Percentiles rank a stretch among this genome's conserved stretches.
Evolutionary conservation across 2,888 invertebrate species (phyloP).

Genomic region (Coelinius sp.): DNA sequence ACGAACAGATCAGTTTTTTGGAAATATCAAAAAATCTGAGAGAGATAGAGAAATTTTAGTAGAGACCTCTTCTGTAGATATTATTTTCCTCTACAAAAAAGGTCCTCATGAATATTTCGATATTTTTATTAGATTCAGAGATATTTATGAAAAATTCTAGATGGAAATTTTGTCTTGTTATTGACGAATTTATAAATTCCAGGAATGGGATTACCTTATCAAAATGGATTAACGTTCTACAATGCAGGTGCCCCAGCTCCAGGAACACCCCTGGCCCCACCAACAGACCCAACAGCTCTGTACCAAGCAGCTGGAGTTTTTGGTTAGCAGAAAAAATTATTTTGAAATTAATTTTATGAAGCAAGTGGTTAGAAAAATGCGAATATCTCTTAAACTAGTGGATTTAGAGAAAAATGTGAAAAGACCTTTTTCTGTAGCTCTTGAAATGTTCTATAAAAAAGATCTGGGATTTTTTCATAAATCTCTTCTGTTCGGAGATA

Average conservation of each 20-base stretch:
- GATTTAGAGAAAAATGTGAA: not conserved
- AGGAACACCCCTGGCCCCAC: constrained; percentile 64
- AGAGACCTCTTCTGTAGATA: no score
- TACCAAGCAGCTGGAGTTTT: constrained; percentile 68
- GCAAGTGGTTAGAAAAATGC: not conserved
- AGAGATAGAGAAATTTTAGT: no score
- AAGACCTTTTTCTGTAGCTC: no score
- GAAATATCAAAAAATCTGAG: no score
- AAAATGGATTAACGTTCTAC: constrained; percentile 71
- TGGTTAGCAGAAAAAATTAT: constrained; percentile 52
- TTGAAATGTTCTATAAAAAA: not conserved
- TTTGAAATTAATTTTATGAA: not conserved
- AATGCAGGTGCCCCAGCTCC: constrained; percentile 66
- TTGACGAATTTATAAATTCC: constrained; percentile 1
- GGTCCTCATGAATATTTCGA: no score
- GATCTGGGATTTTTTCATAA: not conserved
- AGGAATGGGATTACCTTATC: constrained; percentile 69
- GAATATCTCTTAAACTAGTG: not conserved
- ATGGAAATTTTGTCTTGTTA: not conserved
- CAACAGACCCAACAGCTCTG: constrained; percentile 66
- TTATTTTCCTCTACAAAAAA: no score
- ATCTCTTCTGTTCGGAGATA: not conserved
- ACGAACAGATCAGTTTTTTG: no score
- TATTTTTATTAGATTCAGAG: no score
- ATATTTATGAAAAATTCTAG: no score